Base-by-base conservation (phyloP, 2,113 vertebrate genomes). In the Ameiurus melas region DNA sequence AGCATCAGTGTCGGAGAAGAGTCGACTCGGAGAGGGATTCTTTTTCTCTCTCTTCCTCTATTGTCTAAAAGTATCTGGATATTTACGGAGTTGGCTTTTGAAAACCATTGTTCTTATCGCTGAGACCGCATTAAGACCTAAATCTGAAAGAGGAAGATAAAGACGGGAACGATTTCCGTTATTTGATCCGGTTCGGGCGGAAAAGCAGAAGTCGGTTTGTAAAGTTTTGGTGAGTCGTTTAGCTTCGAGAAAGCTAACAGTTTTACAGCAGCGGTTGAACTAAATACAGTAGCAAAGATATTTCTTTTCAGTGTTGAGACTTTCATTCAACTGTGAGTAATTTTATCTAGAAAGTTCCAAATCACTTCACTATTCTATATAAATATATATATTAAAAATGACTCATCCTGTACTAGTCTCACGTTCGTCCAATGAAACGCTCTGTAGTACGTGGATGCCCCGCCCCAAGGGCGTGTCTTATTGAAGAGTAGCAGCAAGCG, bases 191-290 rank as follows among this genome's bases (percentile, higher is more conserved):
- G 30, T 60, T 83, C 62, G 57, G 80, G 80, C 57, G 33, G 39
- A 12, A 43, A 62, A 83, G 57, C 57, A 39, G 57, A 83, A 82
- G 80, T 60, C 80, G 19, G 79, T 20, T 57, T 5, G 30, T 78
- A 36, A 82, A 83, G 80, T 83, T 83, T 60, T 6, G 80, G 80
- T 83, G 62, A 62, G 80, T 83, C 57, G 19, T 55, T 62, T 83
- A 83, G 80, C 80, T 8, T 62, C 57, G 6, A 25, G 19, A 36
- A 36, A 55, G 80, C 80, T 83, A 83, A 83, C 80, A 62, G 10
- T 80, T 58, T 80, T 36, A 33, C n/a, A 8, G 7, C 53, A 81
- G 17, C 27, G 51, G 78, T 12, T 80, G 1, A 36, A 36, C 36
- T 36, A 36, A 36, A 36, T 36, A 36, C 36, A 36, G 36, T 36